Evolutionary conservation across 2,113 vertebrate genomes (phyloP), one percentile per base, ranked within the genome.

Genomic region (Lophius piscatorius): DNA sequence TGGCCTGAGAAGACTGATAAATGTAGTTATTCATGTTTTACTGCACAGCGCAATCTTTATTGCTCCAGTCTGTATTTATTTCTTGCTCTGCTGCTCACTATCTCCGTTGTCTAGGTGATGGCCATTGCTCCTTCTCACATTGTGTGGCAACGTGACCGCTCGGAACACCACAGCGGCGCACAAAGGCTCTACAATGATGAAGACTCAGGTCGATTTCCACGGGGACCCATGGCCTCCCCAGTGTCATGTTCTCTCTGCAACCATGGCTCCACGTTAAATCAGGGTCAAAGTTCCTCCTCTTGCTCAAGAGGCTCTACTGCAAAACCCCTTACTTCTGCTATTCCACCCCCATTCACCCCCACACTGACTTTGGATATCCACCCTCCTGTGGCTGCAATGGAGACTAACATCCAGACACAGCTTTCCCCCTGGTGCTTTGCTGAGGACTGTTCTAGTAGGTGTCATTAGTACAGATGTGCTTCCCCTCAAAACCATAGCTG

Each of bases 61-160:
- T 17, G 7, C 13, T 16, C 4, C 4, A 5, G 4, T 36, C 14
- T 9, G 5, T 14, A n/a, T 38, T 45, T 24, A 24, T 18, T 24
- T 59, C 4, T 39, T 4, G 9, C 2, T 33, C 5, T 56, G 9
- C 26, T 23, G 51, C 22, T 65, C 2, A 8, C 8, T 46, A 4
- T 49, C 17, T 76, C 51, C 41, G 23, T 38, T 36, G 31, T 31
- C 0, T 3, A 98, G 97, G 95, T 98, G 75, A 99, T 99, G 93
- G 95, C 93, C 67, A 97, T 99, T 4, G 91, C 94, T 63, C 94
- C 96, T 36, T 89, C 91, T 29, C 96, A 99, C 77, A 94, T 92
- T 1, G 79, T 91, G 62, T 99, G 97, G 96, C 92, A 95, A 82
- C 91, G 95, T 5, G 92, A 93, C 67, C 92, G 96, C 5, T 91